phyloP scores from a whole-genome alignment of 2,113 vertebrate species.

The Cyanoramphus novaezelandiae region DNA sequence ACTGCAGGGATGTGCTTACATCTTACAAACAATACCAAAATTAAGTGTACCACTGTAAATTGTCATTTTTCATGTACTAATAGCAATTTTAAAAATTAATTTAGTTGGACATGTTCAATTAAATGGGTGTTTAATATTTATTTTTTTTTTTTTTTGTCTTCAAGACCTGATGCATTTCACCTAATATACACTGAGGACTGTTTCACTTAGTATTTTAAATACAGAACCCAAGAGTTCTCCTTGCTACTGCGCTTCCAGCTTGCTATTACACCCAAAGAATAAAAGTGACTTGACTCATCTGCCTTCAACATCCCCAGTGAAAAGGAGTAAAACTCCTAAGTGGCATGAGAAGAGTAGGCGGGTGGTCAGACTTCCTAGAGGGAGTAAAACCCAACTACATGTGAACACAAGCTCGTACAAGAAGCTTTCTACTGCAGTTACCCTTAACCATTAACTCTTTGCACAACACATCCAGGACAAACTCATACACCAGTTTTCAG shows the following conservation, averaged over 20 bases:
- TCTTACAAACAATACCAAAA: neutral
- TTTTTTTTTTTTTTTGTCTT: neutral
- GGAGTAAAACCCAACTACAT: neutral
- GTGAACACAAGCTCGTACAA: neutral
- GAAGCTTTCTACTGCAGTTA: neutral
- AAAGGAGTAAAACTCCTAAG: neutral
- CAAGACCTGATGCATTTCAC: neutral
- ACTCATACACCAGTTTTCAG: neutral
- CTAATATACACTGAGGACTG: fast-evolving
- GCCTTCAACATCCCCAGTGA: neutral
- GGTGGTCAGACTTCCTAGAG: neutral
- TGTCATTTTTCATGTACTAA: neutral
- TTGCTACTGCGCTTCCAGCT: neutral
- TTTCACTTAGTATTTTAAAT: neutral
- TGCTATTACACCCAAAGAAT: neutral
- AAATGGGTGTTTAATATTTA: neutral
- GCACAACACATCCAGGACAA: neutral
- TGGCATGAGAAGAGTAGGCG: fast-evolving
- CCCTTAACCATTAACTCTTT: neutral
- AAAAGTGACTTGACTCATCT: neutral
- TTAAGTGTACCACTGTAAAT: neutral
- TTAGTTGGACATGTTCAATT: neutral
- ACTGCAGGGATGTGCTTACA: neutral
- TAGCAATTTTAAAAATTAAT: neutral
- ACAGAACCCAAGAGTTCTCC: neutral